Conservation (phyloP, 2,888 invertebrate genomes). For the Agriotes lineatus region DNA sequence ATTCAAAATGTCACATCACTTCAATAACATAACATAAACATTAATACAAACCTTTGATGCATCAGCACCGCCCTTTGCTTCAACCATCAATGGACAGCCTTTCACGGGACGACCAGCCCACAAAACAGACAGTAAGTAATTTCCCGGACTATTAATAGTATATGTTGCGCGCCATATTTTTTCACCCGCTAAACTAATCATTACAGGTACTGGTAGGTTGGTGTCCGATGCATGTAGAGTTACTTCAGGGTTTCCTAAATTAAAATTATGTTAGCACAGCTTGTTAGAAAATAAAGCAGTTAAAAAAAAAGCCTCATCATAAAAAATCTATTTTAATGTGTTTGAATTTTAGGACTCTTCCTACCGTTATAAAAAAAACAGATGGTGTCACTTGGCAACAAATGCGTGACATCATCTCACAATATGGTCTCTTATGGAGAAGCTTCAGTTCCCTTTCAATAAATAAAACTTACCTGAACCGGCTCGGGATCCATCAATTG, state of each 20-base stretch:
- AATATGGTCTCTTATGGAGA: no score
- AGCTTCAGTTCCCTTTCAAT: no score
- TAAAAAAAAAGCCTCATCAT: no score
- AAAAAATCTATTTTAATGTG: no score
- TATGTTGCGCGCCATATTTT: slow-evolving; percentile 94
- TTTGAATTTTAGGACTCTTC: no score
- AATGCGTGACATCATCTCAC: no score
- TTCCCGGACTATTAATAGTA: slow-evolving; percentile 86
- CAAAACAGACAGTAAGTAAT: slow-evolving; percentile 88
- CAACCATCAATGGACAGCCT: slow-evolving; percentile 90
- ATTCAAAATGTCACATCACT: no score
- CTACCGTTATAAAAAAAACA: no score
- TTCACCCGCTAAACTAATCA: slow-evolving; percentile 83
- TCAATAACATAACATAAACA: no score
- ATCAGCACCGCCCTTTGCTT: slow-evolving; percentile 78
- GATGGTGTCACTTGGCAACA: no score
- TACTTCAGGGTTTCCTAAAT: slow-evolving; percentile 79
- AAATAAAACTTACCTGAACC: slow-evolving; percentile 73
- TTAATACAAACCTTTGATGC: slow-evolving; percentile 66
- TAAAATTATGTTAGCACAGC: no score
- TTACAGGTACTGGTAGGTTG: slow-evolving; percentile 80
- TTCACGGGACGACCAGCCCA: slow-evolving; percentile 92
- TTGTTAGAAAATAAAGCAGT: no score
- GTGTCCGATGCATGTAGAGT: slow-evolving; percentile 82
- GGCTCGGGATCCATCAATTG: slow-evolving; percentile 87